A percentile compares a stretch with the other conserved stretches of the same genome.
Evolutionary conservation across 2,113 vertebrate species (phyloP).

Genomic region (Mobula hypostoma): DNA sequence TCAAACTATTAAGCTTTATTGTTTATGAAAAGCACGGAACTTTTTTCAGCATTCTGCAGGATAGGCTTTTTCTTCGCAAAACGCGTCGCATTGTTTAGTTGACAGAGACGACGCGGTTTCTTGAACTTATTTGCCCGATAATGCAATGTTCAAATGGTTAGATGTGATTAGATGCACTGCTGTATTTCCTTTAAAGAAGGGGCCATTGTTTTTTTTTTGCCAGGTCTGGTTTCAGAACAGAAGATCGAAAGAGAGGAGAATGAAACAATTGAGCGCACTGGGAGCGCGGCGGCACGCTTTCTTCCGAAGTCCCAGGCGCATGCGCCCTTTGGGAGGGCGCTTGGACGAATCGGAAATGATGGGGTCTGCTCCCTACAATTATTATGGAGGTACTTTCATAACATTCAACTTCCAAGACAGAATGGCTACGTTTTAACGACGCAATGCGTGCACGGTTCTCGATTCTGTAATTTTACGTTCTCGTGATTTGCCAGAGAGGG

Average conservation of each 20-base stretch:
- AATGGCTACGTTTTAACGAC: background rate
- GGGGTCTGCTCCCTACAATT: conserved; percentile 82
- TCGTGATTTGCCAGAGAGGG: too few species aligned
- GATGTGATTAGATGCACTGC: background rate
- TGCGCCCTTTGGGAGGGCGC: conserved; percentile 82
- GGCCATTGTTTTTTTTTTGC: background rate
- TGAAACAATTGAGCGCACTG: conserved; percentile 90
- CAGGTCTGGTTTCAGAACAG: conserved; percentile 81
- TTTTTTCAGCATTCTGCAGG: background rate
- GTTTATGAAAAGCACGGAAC: background rate
- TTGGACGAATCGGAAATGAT: conserved; percentile 90
- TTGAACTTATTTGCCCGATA: background rate
- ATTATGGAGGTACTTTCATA: conserved; percentile 77
- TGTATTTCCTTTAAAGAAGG: conserved; percentile 11
- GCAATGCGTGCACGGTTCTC: background rate
- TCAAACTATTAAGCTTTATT: background rate
- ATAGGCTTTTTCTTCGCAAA: background rate
- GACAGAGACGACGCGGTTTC: background rate
- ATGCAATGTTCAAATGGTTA: background rate
- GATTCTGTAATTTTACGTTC: too few species aligned
- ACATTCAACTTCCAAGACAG: background rate
- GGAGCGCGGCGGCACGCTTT: conserved; percentile 84
- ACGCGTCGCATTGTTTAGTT: background rate
- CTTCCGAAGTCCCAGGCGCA: conserved; percentile 85
- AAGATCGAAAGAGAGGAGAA: conserved; percentile 83